Conservation (phyloP, 2,113 vertebrate species). For the Scophthalmus maximus region DNA sequence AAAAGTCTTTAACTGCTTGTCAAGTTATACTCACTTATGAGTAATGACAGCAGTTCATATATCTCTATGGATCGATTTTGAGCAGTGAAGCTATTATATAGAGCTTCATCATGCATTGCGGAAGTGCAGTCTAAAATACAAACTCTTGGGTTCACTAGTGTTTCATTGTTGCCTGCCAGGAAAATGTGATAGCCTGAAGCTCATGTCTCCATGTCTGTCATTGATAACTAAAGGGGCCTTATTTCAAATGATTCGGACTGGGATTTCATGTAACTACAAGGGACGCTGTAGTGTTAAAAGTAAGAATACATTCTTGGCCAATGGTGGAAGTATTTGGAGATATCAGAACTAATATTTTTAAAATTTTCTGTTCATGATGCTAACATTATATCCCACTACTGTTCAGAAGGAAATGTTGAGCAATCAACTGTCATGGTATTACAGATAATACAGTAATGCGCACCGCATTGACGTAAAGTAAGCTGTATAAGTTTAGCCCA, state of each 20-base stretch:
- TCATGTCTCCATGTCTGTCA: slow-evolving; percentile 8
- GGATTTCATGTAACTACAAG: no score
- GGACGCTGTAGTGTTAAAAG: slow-evolving; percentile 13
- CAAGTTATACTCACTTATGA: slow-evolving; percentile 47
- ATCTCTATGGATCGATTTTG: slow-evolving; percentile 47
- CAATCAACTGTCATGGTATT: no score
- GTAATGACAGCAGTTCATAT: slow-evolving; percentile 48
- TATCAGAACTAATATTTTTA: no score
- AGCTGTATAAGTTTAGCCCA: no score
- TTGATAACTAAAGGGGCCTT: slow-evolving; percentile 12
- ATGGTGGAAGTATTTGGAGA: no score
- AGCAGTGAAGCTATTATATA: slow-evolving; percentile 46
- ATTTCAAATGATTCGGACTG: slow-evolving; percentile 20
- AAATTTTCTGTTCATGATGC: no score
- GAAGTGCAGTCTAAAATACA: slow-evolving; percentile 18
- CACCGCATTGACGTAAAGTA: no score
- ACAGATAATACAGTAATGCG: no score
- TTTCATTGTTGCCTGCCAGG: slow-evolving; percentile 1
- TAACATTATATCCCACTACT: neutral
- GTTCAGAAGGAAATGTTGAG: no score
- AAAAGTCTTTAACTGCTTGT: slow-evolving; percentile 56
- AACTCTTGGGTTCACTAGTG: neutral
- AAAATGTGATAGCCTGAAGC: slow-evolving; percentile 28
- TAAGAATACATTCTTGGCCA: neutral
- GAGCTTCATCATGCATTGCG: slow-evolving; percentile 25